Base-by-base conservation (phyloP, 2,888 invertebrate species). In the Brachylomia viminalis region DNA sequence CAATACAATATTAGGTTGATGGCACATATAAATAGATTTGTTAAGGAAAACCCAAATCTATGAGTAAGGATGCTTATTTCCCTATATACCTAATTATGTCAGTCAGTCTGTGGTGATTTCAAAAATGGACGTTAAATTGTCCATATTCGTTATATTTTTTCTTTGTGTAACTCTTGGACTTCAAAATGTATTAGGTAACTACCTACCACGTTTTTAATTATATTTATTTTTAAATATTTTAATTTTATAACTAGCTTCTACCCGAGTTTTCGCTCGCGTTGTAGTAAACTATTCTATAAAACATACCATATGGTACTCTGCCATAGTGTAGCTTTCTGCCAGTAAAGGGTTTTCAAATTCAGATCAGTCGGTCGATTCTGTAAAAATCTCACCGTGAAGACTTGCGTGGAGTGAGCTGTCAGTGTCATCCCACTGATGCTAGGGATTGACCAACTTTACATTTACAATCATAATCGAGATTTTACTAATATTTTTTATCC, bases 111-210 rank as follows among this genome's bases (percentile, higher is more conserved):
- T 23, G 33, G 33, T 0, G 13, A 42, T 77, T n/a, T 20, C 0
- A 45, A 72, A 56, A 62, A 80, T 77, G 77, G 74, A 73, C 74
- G 80, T 42, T 0, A 58, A 45, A n/a, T 23, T 64, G 11, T 42
- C 10, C 0, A 1, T 17, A 5, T 45, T 1, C 8, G 5, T 64
- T 20, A 17, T 49, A 77, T 58, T 64, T 33, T 56, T 73, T 15
- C 27, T 64, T 42, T 80, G 80, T 80, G 56, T 58, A 11, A 27
- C 33, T 56, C 7, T 72, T 77, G 47, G 42, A 56, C 6, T 73
- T 64, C 80, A 73, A 45, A 56, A 64, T 73, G 49, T 15, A 58
- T 64, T 42, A 38, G 77, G 77, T 77, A 79, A 71, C 20, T 68
- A 49, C 0, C 20, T 61, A 49, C 0, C 15, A 33, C n/a, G n/a